Evolutionary conservation across 2,888 invertebrate genomes (phyloP), one percentile per base, ranked within the genome.

Genomic region (Heteromurus nitidus): DNA sequence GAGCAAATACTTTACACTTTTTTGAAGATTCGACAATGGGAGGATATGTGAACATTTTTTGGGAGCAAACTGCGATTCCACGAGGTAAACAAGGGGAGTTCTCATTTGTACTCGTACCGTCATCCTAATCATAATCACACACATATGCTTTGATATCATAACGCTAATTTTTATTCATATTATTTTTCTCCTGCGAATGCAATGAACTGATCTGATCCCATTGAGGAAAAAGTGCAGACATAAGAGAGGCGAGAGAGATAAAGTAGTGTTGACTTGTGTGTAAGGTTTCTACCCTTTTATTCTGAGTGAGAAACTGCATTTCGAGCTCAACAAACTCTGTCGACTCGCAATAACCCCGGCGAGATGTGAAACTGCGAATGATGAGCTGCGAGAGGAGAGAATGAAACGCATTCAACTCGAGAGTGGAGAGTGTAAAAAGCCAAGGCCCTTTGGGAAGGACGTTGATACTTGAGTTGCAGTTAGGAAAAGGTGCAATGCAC

Each of bases 381-480:
- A 62, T 62, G 62, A 68, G n/a, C 26, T 13, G n/a, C n/a, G 64
- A 64, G 22, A 11, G 58, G 22, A 58, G 58, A 24, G 11, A 7
- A 42, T 42, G 13, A 42, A 42, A 42, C 42, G 7, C 42, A 42
- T 42, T 13, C 42, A 11, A 13, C 42, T 42, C 42, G 7, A 13
- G n/a, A 47, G n/a, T 47, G 47, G 11, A 47, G 3, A 3, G 47
- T 47, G 47, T 47, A 3, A 55, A 3, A 55, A 69, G 69, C 69
- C 55, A 69, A 69, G 69, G 69, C 69, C 69, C 69, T 69, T 69
- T 69, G 30, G 55, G 55, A 69, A 69, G 69, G 69, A 69, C 69
- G 69, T 69, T 69, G 69, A 55, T 24, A 24, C 55, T 55, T 24
- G 22, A 53, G 7, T 9, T 26, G 24, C 55, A 55, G 24, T 55